Base-by-base conservation (phyloP, 1,140 invertebrate genomes). In the Meloidogyne floridensis region DNA sequence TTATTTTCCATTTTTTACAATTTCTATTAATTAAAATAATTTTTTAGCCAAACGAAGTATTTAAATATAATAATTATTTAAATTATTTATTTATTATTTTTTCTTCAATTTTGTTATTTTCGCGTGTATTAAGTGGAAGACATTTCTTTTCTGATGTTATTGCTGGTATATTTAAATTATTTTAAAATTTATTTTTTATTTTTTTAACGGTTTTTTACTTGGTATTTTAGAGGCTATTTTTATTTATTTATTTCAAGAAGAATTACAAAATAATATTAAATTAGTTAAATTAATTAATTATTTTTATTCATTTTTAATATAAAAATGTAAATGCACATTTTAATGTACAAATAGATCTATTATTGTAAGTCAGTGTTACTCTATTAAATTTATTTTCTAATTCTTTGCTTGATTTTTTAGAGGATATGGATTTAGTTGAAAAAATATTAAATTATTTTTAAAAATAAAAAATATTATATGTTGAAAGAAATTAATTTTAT, bases 121-220 rank as follows among this genome's bases (percentile, higher is more conserved):
- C 95, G 7, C 92, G 96, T 86, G 90, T 97, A 56, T 88, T 96
- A 2, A 90, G 95, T 80, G 93, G 93, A 75, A 92, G 95, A 81
- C 97, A 98, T 91, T 94, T 95, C 90, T 88, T 98, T 43, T 89
- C 95, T 7, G 97, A 98, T 92, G 93, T 98, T 4, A 11, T 93
- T 2, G 93, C 91, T 73, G 97, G 97, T 86, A 78, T 73, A 75
- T 51, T 15, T 47, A 11, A 75, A 15, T 77, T 72, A 3, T 15
- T 15, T 4, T 59, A 15, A 15, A 59, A 59, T 15, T 15, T 15
- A 15, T 59, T 15, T 59, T 3, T 59, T 59, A 15, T 59, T 3
- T 59, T 59, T 59, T 59, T 15, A 59, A 59, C 2, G 56, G 56
- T 59, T 5, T n/a, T 59, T 59, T 59, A 59, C 10, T 59, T 59